Percentiles rank a stretch among this genome's conserved stretches.
These are phyloP conservation scores for Riparia riparia DNA, from an alignment of 2,113 vertebrate genomes.

Conservation along the genomic window DNA sequence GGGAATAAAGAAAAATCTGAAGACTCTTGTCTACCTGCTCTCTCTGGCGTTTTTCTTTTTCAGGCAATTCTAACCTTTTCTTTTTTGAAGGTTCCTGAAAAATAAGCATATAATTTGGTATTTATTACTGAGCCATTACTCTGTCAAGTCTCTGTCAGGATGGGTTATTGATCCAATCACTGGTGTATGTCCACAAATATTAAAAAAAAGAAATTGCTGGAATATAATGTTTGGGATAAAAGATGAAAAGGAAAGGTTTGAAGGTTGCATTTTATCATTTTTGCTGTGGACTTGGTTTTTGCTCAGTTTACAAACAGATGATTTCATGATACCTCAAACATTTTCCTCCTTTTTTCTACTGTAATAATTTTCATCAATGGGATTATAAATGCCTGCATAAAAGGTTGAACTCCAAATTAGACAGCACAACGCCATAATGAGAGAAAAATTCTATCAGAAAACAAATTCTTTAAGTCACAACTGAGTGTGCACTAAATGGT, in stretches of 20 bases:
- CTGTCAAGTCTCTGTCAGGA: background rate
- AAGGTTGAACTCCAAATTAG: slow-evolving; percentile 86
- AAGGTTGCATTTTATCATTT: slow-evolving; percentile 25
- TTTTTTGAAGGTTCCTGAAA: slow-evolving; percentile 87
- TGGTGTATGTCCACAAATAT: background rate
- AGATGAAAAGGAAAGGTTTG: slow-evolving; percentile 74
- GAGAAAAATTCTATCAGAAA: background rate
- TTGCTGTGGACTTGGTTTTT: slow-evolving; percentile 16
- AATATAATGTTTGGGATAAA: slow-evolving; percentile 37
- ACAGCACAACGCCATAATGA: background rate
- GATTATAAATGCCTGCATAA: slow-evolving; percentile 84
- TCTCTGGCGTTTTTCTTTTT: slow-evolving; percentile 88
- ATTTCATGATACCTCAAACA: slow-evolving; percentile 86
- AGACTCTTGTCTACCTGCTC: slow-evolving; percentile 85
- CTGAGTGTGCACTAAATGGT: background rate
- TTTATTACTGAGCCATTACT: slow-evolving; percentile 6
- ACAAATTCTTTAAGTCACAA: background rate
- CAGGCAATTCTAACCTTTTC: slow-evolving; percentile 84
- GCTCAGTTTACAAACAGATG: slow-evolving; percentile 52
- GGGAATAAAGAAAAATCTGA: background rate
- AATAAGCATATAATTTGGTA: slow-evolving; percentile 30
- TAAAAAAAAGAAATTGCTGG: background rate
- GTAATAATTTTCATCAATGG: slow-evolving; percentile 86
- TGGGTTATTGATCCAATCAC: slow-evolving; percentile 2
- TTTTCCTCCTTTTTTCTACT: slow-evolving; percentile 89